Percentiles rank a stretch among this genome's conserved stretches.
These are phyloP conservation scores for Oryzias javanicus DNA, from an alignment of 2,113 vertebrate species.

Conservation along the genomic window DNA sequence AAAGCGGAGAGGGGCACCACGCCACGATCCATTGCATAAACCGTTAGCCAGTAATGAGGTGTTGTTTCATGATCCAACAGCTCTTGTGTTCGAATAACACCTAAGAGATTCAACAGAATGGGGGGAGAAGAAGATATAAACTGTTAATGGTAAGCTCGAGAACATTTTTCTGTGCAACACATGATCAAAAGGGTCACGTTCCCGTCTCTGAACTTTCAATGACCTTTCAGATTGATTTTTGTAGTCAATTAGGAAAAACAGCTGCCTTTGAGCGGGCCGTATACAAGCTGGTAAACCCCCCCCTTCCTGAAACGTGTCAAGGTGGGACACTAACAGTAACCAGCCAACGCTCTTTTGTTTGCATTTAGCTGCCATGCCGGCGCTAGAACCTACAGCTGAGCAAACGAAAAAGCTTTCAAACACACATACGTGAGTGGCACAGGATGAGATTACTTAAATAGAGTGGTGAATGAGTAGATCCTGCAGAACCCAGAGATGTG, in stretches of 20 bases:
- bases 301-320: slow-evolving; percentile 38
- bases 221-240: slow-evolving; percentile 21
- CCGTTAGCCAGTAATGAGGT: slow-evolving; percentile 93
- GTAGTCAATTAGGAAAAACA: slow-evolving; percentile 5
- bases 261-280: slow-evolving; percentile 18
- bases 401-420: slow-evolving; percentile 71
- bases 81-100: slow-evolving; percentile 88
- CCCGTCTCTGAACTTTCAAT: neutral
- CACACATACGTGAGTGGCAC: slow-evolving; percentile 18
- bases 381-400: slow-evolving; percentile 71
- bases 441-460: slow-evolving; percentile 46
- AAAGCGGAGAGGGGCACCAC: slow-evolving; percentile 91
- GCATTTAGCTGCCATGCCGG: slow-evolving; percentile 57
- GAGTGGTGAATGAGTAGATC: slow-evolving; percentile 37
- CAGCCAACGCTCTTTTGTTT: slow-evolving; percentile 41
- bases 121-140: neutral
- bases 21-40: slow-evolving; percentile 90
- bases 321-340: slow-evolving; percentile 47
- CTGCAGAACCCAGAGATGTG: slow-evolving; percentile 14
- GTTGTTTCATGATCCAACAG: slow-evolving; percentile 89
- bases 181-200: slow-evolving; percentile 7
- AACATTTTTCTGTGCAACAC: slow-evolving; percentile 12
- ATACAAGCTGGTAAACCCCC: neutral
- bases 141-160: neutral
- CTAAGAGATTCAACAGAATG: slow-evolving; percentile 50